Conservation (phyloP, 2,797 vertebrate genomes). For the Spinibarbus caldwelli region DNA sequence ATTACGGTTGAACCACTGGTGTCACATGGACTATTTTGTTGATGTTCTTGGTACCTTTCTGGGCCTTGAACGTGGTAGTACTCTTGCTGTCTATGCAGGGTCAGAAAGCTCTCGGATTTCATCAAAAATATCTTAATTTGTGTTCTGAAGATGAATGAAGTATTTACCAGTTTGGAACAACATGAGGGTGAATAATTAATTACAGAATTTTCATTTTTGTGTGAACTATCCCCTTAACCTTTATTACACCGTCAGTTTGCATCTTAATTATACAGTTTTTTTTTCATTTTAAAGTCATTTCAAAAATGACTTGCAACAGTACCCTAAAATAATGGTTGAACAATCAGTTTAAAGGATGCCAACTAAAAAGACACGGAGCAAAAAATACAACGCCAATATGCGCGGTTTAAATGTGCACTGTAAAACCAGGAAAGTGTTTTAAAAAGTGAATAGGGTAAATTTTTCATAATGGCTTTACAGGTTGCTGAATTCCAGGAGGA, state of each 20-base stretch:
- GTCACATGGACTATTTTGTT: too few species aligned
- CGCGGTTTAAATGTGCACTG: too few species aligned
- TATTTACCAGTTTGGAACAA: not conserved
- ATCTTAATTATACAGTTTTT: too few species aligned
- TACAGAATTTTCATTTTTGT: too few species aligned
- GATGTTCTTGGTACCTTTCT: too few species aligned
- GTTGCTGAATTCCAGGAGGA: not conserved
- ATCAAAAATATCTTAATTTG: too few species aligned
- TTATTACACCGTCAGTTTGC: not conserved
- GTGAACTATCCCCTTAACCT: not conserved
- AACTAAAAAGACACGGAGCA: not conserved
- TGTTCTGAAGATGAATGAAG: not conserved
- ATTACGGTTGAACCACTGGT: too few species aligned
- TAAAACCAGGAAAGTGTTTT: too few species aligned
- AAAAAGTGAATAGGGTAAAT: too few species aligned
- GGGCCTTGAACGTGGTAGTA: too few species aligned
- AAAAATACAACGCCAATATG: not conserved
- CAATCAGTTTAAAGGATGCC: not conserved
- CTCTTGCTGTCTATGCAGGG: too few species aligned
- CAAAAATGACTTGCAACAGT: not conserved
- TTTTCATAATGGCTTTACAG: not conserved
- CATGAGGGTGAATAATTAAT: not conserved
- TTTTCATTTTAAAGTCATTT: not conserved
- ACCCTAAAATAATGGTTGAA: not conserved
- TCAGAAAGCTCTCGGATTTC: too few species aligned